Conservation (phyloP, 1,140 invertebrate species). For the Zaprionus tsacasi region DNA sequence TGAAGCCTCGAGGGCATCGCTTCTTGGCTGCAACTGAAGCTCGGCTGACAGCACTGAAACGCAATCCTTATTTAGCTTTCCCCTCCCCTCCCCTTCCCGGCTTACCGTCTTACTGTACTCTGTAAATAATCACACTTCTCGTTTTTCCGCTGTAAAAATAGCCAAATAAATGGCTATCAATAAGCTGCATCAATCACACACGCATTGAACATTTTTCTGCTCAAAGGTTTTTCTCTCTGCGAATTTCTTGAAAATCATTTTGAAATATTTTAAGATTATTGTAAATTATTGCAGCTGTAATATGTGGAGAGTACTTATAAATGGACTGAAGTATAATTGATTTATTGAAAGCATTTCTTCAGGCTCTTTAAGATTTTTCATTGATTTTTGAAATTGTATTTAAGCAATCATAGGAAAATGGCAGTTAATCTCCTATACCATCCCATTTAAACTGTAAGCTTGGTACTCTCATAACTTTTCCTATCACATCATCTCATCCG, state of each 20-base stretch:
- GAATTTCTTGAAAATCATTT: neutral
- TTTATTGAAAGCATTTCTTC: neutral
- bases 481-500: neutral
- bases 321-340: neutral
- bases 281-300: neutral
- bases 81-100: too few relatives aligned
- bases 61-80: constrained; percentile 16
- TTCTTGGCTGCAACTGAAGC: constrained; percentile 21
- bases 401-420: neutral
- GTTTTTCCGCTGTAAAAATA: neutral
- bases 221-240: neutral
- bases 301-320: neutral
- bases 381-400: neutral
- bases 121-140: neutral
- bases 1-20: constrained; percentile 15
- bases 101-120: neutral
- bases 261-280: neutral
- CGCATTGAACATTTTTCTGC: neutral
- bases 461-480: neutral
- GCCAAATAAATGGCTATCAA: constrained; percentile 9
- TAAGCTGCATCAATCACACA: neutral
- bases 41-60: neutral
- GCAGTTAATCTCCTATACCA: neutral
- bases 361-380: neutral
- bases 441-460: neutral